phyloP scores from a whole-genome alignment of 2,797 vertebrate genomes.

The Rhynchotus rufescens region DNA sequence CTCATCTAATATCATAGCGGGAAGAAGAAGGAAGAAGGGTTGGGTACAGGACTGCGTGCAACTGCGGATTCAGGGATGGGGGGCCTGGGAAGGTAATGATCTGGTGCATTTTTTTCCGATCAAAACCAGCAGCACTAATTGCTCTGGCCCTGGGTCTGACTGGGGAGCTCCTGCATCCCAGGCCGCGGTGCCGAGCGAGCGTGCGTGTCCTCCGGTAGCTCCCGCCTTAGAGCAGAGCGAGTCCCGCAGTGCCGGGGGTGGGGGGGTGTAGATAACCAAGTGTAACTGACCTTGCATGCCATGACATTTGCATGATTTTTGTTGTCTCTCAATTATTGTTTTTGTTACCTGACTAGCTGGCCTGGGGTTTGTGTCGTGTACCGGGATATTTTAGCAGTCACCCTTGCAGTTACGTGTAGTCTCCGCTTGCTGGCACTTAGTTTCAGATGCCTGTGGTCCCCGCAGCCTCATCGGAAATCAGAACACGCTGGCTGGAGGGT shows the following conservation, averaged over 20 bases:
- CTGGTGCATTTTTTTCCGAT: not conserved
- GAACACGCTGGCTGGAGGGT: not conserved
- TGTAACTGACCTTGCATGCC: conserved; percentile 52
- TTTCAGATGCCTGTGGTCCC: accelerated
- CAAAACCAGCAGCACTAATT: conserved; percentile 20
- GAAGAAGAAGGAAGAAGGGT: conserved; percentile 62
- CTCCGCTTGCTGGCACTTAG: not conserved
- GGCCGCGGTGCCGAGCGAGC: accelerated
- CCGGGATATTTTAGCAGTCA: not conserved
- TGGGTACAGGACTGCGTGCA: not conserved
- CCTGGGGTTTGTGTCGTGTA: not conserved
- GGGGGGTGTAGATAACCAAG: conserved; percentile 19
- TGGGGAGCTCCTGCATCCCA: not conserved
- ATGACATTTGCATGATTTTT: conserved; percentile 24
- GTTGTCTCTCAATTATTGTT: not conserved
- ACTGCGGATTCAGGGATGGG: not conserved
- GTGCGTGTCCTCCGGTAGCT: accelerated
- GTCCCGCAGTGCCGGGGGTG: not conserved
- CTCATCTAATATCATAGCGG: conserved; percentile 75
- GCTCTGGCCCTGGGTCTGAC: conserved; percentile 18
- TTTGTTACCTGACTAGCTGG: not conserved
- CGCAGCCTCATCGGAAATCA: not conserved
- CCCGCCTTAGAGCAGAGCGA: not conserved
- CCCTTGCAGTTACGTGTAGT: not conserved
- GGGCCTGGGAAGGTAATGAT: conserved; percentile 10